Base-by-base conservation (phyloP, 2,113 vertebrate genomes). In the Stegostoma tigrinum region DNA sequence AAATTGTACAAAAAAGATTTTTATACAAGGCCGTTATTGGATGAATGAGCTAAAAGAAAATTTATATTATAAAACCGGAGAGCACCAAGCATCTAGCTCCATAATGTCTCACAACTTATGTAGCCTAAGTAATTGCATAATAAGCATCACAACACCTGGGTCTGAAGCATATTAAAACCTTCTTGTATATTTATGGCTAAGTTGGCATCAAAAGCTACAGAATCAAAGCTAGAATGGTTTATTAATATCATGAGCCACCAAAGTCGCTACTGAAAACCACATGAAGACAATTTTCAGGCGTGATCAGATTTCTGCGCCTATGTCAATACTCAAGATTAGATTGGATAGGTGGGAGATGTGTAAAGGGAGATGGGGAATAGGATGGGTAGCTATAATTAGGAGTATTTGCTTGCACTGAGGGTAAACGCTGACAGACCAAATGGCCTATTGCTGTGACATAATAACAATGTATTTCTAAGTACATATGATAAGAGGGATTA, bases 11-110 rank as follows among this genome's bases (percentile, higher is more conserved):
- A 27, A 61, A 30, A 34, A 1, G 2, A 38, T 66, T 93, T 93
- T 93, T 42, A 66, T 12, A 75, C 19, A 55, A 38, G 34, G 38
- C 6, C 21, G 14, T 3, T 67, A 66, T 23, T 66, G 89, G 61
- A 23, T 93, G 89, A 93, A 66, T 23, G 34, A n/a, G n/a, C 89
- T 93, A 66, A 93, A 66, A n/a, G 89, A 93, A 93, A 93, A 61
- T 38, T 93, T 38, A 93, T n/a, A 67, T 61, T 6, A 66, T 17
- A 66, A 66, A 42, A 23, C 19, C 61, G 38, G 21, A 10, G 61
- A 7, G 38, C 61, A 38, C 61, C 55, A n/a, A 93, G 66, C 89
- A 42, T 83, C 17, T 12, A 83, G 17, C 38, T 45, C 78, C 67
- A n/a, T 93, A 38, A 61, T 38, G 89, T 93, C 1, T 93, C 89